Base-by-base conservation (phyloP, 2,888 invertebrate species). In the Cephus spinipes region DNA sequence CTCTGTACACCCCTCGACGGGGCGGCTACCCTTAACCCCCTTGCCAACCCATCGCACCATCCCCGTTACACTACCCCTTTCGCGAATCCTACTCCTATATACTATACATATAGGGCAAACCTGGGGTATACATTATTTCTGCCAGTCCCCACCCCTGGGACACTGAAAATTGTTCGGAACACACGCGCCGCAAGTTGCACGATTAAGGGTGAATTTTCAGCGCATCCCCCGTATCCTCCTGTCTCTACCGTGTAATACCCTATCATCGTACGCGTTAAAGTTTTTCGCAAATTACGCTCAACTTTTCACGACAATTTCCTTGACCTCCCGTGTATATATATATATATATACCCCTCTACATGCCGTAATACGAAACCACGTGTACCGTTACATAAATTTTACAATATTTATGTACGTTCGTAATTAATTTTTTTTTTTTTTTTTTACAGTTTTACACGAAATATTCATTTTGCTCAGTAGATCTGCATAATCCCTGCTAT, bases 91-190 rank as follows among this genome's bases (percentile, higher is more conserved):
- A 76, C 75, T 75, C 81, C 74, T 83, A 86, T 23, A 55, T 23
- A 9, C 15, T 55, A 55, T 55, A 55, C 55, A 55, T 55, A 55
- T 55, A 55, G 55, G 55, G 84, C 84, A 87, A 87, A 87, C 87
- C 87, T 85, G 84, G 86, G 83, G 84, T 87, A 87, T 89, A 89
- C 85, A 88, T 88, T 88, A 89, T 87, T 89, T 83, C 88, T 89
- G 84, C 83, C 85, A 23, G 6, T 35, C 77, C 55, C 77, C 11
- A 33, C 55, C 69, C 33, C 74, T 55, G 11, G 84, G 81, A 83
- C 82, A 86, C 82, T 81, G 84, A 87, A 87, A 86, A 88, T 88
- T 88, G 87, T 88, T 87, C 83, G 84, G 82, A 87, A 87, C 86
- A 84, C 87, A 86, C 85, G 84, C 85, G 81, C 75, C 82, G 77